phyloP scores from a whole-genome alignment of 2,888 invertebrate genomes.

The Rotaria magnacalcarata region DNA sequence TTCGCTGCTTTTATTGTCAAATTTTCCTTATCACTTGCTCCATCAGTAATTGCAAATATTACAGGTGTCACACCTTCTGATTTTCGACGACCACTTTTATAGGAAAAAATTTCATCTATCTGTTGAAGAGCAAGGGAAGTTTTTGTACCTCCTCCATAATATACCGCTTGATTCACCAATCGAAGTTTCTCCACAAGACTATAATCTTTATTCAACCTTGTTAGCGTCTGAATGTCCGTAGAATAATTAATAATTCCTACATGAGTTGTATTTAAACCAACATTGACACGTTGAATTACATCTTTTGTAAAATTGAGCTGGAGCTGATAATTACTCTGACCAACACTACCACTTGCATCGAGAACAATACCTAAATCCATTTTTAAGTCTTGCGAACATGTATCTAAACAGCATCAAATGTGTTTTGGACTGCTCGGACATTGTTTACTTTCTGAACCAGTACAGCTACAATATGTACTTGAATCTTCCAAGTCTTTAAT shows the following conservation, averaged over 20 bases:
- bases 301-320: not conserved
- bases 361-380: not conserved
- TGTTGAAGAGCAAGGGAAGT: not conserved
- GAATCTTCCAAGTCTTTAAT: not conserved
- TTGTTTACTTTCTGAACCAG: not conserved
- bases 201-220: not conserved
- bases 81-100: not conserved
- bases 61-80: not conserved
- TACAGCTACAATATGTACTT: not conserved
- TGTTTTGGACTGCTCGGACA: not conserved
- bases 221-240: not conserved
- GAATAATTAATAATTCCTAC: constrained; percentile 18
- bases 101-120: not conserved
- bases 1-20: not conserved
- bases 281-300: not conserved
- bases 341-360: not conserved
- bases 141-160: not conserved
- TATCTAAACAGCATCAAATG: not conserved
- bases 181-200: not conserved
- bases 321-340: not conserved
- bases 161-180: not conserved
- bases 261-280: not conserved
- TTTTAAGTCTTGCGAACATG: not conserved
- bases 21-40: not conserved
- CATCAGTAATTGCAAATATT: not conserved